Evolutionary conservation across 2,113 vertebrate species (phyloP), one percentile per base, ranked within the genome.

Genomic region (Casuarius casuarius): DNA sequence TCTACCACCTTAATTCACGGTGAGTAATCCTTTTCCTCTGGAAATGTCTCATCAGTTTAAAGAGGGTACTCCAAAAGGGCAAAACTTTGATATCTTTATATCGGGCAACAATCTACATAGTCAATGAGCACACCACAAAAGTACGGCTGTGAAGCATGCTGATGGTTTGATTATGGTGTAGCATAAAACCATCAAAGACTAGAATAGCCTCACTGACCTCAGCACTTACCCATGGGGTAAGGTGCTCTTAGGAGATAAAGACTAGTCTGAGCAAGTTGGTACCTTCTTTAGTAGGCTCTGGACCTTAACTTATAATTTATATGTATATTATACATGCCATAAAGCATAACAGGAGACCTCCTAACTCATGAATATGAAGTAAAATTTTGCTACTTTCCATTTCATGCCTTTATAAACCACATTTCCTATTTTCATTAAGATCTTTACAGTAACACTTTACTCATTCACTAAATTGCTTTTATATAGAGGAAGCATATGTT

Each of bases 51-150:
- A 72, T 75, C 13, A 49, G 29, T 84, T 93, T 25, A 22, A 62
- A 87, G 85, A 63, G 12, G 7, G 5, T 72, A 61, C 14, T 79
- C 31, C 25, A 74, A 92, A 78, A 81, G 9, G 42, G 21, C 4
- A 89, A 93, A 92, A 89, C 25, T 89, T 94, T 52, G 31, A 56
- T 78, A 94, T 52, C 48, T 70, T 92, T 87, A 22, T 74, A 33
- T 17, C 90, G 61, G 48, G 19, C 42, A 86, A 71, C 42, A 63
- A 42, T 25, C 76, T 81, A 23, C 62, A 12, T 1, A 66, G 79
- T 33, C 31, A 88, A 63, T 26, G 35, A 94, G 68, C 19, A 63
- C 14, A 54, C n/a, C 52, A 90, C 17, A 19, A 52, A 83, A 78
- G 28, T 48, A 40, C 4, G 31, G 14, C 58, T 85, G 62, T 42